A percentile compares a stretch with the other conserved stretches of the same genome.
phyloP scores from a whole-genome alignment of 1,140 invertebrate genomes.

The Drosophila seguyi region DNA sequence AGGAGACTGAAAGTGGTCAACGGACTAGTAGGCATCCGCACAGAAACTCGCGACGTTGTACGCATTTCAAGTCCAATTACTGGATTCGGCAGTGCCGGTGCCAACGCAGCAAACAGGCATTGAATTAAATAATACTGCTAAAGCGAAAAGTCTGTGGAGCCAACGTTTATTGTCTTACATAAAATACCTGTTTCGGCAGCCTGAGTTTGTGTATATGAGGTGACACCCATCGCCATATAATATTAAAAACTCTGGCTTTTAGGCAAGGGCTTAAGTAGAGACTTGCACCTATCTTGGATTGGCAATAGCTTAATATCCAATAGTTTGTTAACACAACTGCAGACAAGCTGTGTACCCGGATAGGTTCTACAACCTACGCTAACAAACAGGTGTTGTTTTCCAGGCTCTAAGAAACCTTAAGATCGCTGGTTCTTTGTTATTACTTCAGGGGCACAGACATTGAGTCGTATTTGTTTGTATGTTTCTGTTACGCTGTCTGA shows the following conservation, averaged over 20 bases:
- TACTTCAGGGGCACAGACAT: neutral
- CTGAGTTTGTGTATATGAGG: slow-evolving; percentile 15
- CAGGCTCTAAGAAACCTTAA: neutral
- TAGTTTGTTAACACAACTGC: slow-evolving; percentile 19
- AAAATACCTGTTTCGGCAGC: slow-evolving; percentile 66
- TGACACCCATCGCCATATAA: slow-evolving; percentile 25
- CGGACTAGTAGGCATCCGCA: slow-evolving; percentile 19
- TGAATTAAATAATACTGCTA: slow-evolving; percentile 57
- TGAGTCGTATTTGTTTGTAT: neutral
- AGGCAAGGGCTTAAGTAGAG: slow-evolving; percentile 2
- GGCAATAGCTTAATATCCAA: neutral
- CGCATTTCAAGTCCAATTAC: slow-evolving; percentile 35
- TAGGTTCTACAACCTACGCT: slow-evolving; percentile 8
- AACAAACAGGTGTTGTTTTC: slow-evolving; percentile 20
- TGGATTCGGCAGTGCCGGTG: slow-evolving; percentile 30
- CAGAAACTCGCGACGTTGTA: slow-evolving; percentile 20
- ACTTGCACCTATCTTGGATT: slow-evolving; percentile 7
- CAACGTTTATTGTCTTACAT: slow-evolving; percentile 61
- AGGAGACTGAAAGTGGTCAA: slow-evolving; percentile 9
- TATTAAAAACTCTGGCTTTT: slow-evolving; percentile 24
- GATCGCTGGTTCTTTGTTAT: neutral
- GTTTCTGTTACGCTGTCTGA: neutral
- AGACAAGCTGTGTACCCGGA: slow-evolving; percentile 39
- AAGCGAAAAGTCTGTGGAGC: slow-evolving; percentile 29
- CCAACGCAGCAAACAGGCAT: slow-evolving; percentile 66